Base-by-base conservation (phyloP, 2,888 invertebrate genomes). In the Melanostoma mellinum region DNA sequence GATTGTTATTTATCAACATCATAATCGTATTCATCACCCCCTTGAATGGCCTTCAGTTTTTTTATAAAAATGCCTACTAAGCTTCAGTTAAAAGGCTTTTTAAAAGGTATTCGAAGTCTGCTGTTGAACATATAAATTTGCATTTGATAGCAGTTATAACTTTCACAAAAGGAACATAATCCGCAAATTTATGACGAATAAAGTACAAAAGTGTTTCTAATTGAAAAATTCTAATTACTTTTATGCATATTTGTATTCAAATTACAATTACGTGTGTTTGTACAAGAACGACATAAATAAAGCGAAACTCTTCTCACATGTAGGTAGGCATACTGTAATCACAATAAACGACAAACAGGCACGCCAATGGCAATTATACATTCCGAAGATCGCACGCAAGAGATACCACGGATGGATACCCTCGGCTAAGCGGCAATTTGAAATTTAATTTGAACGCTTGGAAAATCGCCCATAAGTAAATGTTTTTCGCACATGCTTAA, bases 391-490 rank as follows among this genome's bases (percentile, higher is more conserved):
- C 48, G 52, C 63, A 58, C 40, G 10, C 53, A 56, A 40, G 40
- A 63, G 46, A 53, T 48, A 55, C 4, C 40, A 68, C 20, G 72
- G 67, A 56, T 81, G 72, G 68, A 52, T 76, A 40, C 81, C 55
- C 81, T 81, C 72, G 71, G 72, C 36, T 72, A 72, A 81, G 76
- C 81, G 76, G 60, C 81, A 76, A 65, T 65, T 63, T 72, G 52
- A 6, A 67, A 72, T 55, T 77, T 56, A 82, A 77, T 68, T 77
- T 72, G 73, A 82, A 82, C 52, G 67, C 68, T 77, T 77, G 72
- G 77, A 77, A 82, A 77, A 82, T 77, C 55, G 77, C 68, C 81
- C 68, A n/a, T 38, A 67, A 81, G 76, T 68, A 72, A 72, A 76
- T 56, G 30, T n/a, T 32, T 46, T 72, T 72, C 42, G 81, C 67